Conservation (phyloP, 2,797 vertebrate genomes). For the Mus caroli region DNA sequence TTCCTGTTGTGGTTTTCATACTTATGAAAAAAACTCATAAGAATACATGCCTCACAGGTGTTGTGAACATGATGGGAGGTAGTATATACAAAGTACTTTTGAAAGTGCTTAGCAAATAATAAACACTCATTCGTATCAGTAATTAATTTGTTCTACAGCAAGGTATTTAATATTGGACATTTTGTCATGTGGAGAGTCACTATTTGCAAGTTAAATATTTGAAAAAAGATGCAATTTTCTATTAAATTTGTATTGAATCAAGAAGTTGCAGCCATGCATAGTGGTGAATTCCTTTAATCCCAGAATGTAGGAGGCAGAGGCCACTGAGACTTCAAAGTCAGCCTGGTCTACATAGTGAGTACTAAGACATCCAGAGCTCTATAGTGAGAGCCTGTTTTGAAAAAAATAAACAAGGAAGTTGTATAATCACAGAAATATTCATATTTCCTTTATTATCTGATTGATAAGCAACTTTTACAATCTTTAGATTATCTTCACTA, state of each 20-base stretch:
- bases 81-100: neutral
- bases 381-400: neutral
- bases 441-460: neutral
- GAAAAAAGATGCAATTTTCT: conserved; percentile 30
- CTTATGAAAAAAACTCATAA: neutral
- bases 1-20: neutral
- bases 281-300: neutral
- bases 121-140: neutral
- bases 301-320: neutral
- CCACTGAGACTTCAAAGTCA: neutral
- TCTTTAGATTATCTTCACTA: conserved; percentile 24
- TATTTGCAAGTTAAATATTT: conserved; percentile 51
- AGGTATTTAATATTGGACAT: neutral
- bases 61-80: neutral
- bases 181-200: conserved; percentile 8
- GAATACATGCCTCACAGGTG: neutral
- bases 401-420: neutral
- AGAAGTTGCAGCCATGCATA: neutral
- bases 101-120: neutral
- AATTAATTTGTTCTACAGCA: neutral
- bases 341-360: neutral
- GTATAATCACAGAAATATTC: neutral
- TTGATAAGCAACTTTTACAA: neutral
- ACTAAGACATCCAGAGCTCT: neutral
- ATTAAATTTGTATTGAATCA: neutral